These are phyloP conservation scores for Drosophila setosimentum DNA, from an alignment of 2,888 invertebrate genomes.

Conservation along the genomic window DNA sequence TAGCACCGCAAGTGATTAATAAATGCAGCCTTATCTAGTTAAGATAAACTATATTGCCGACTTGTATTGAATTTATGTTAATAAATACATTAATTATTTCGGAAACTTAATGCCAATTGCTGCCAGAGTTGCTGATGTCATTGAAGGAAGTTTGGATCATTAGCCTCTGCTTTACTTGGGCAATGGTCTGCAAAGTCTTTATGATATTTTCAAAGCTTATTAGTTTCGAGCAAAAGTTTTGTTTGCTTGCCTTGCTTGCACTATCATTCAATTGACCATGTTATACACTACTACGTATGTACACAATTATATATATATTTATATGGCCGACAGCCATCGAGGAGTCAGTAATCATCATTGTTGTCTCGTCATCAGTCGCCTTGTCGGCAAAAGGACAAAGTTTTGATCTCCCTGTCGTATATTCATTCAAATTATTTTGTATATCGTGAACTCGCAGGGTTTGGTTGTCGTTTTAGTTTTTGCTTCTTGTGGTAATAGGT, in stretches of 20 bases:
- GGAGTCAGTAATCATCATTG: constrained; percentile 61
- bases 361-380: constrained; percentile 51
- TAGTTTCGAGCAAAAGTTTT: constrained; percentile 65
- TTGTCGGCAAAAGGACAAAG: constrained; percentile 60
- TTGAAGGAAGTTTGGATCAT: constrained; percentile 44
- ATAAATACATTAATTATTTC: constrained; percentile 22
- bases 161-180: constrained; percentile 35
- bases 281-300: neutral
- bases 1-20: neutral
- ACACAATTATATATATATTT: constrained; percentile 8
- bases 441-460: constrained; percentile 42
- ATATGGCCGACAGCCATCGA: constrained; percentile 30
- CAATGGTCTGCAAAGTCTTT: constrained; percentile 45
- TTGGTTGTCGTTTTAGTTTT: constrained; percentile 31
- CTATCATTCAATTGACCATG: constrained; percentile 23
- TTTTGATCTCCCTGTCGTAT: constrained; percentile 44
- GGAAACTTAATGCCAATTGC: neutral
- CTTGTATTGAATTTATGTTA: constrained; percentile 27
- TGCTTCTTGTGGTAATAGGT: constrained; percentile 42
- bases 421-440: constrained; percentile 75
- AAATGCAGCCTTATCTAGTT: neutral
- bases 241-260: constrained; percentile 30
- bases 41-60: neutral
- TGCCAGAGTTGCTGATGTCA: constrained; percentile 40
- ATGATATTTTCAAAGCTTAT: constrained; percentile 65